Evolutionary conservation across 2,888 invertebrate species (phyloP).

Genomic region (Gastracanthus pulcherrimus): DNA sequence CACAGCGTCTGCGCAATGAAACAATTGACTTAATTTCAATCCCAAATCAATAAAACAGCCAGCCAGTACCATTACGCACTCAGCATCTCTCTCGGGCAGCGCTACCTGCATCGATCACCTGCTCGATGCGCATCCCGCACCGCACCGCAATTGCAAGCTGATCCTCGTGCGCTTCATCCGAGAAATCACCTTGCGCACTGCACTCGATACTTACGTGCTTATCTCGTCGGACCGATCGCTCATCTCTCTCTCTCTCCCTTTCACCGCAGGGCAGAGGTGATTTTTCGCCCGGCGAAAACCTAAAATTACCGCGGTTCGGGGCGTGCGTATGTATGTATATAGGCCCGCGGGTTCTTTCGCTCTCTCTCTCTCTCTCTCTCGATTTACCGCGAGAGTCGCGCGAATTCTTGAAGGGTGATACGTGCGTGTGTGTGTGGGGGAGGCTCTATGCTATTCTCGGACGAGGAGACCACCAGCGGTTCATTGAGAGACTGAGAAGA

Average conservation of each 20-base stretch:
- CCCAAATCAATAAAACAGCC: not conserved
- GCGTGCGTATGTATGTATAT: too few relatives aligned
- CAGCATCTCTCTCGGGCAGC: not conserved
- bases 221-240: constrained; percentile 33
- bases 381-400: constrained; percentile 64
- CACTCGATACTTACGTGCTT: not conserved
- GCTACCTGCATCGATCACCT: not conserved
- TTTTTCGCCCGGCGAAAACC: constrained; percentile 48
- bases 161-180: too few relatives aligned
- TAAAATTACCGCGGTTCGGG: constrained; percentile 62
- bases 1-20: not conserved
- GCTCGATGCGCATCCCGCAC: not conserved
- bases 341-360: constrained; percentile 55
- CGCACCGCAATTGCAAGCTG: too few relatives aligned
- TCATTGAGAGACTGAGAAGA: not conserved
- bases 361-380: too few relatives aligned
- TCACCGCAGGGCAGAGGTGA: not conserved
- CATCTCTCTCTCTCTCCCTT: too few relatives aligned
- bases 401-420: constrained; percentile 61
- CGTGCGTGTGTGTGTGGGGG: constrained; percentile 23
- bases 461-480: constrained; percentile 26
- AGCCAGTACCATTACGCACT: not conserved
- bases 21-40: not conserved
- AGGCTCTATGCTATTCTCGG: constrained; percentile 34
- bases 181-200: constrained; percentile 20